A percentile compares a stretch with the other conserved stretches of the same genome.
phyloP scores from a whole-genome alignment of 1,140 invertebrate genomes.

The Tribolium madens region DNA sequence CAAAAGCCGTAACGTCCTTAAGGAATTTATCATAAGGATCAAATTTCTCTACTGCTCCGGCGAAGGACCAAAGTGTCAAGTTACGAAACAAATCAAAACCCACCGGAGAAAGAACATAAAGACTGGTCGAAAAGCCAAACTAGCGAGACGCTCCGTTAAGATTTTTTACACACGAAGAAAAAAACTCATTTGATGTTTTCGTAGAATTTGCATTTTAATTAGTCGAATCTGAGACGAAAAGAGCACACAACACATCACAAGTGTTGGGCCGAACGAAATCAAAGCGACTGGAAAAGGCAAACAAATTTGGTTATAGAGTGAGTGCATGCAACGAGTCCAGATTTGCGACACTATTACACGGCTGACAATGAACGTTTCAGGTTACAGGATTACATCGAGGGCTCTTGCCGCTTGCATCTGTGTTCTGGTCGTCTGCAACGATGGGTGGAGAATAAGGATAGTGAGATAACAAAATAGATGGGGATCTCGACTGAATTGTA shows the following conservation, averaged over 20 bases:
- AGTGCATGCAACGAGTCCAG: slow-evolving; percentile 50
- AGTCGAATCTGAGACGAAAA: not conserved
- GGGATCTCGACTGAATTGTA: slow-evolving; percentile 56
- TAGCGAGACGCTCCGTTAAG: slow-evolving; percentile 7
- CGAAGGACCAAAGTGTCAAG: slow-evolving; percentile 39
- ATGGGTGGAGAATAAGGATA: slow-evolving; percentile 43
- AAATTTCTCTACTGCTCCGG: slow-evolving; percentile 28
- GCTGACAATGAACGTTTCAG: slow-evolving; percentile 54
- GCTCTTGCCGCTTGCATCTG: slow-evolving; percentile 40
- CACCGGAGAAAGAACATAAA: slow-evolving; percentile 25
- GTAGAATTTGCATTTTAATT: not conserved
- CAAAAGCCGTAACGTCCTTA: slow-evolving; percentile 35
- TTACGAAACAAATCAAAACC: slow-evolving; percentile 46
- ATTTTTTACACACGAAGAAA: not conserved
- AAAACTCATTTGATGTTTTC: not conserved
- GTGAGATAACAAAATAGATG: slow-evolving; percentile 44
- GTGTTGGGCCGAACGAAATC: slow-evolving; percentile 17
- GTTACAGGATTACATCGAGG: slow-evolving; percentile 56
- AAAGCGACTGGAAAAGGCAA: slow-evolving; percentile 56
- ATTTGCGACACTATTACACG: slow-evolving; percentile 60
- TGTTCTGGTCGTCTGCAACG: slow-evolving; percentile 37
- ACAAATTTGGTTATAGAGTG: slow-evolving; percentile 51
- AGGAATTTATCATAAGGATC: slow-evolving; percentile 41
- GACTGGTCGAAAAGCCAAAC: slow-evolving; percentile 33
- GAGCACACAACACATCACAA: not conserved